phyloP scores from a whole-genome alignment of 1,140 invertebrate genomes.

The Drosophila pruinosa region DNA sequence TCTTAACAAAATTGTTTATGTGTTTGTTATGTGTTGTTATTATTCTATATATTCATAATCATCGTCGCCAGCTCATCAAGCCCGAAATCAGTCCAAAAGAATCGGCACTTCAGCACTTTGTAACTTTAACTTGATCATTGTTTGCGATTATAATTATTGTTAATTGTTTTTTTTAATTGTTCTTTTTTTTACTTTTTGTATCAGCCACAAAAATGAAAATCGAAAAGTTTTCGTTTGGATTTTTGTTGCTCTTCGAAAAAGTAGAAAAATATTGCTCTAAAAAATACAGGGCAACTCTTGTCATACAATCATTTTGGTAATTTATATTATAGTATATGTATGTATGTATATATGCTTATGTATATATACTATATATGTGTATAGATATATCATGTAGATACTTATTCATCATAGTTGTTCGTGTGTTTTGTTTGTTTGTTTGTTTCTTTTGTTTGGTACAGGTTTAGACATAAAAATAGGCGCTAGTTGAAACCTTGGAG shows the following conservation, averaged over 20 bases:
- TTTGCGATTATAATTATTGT: constrained; percentile 10
- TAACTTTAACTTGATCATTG: constrained; percentile 5
- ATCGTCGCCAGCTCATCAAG: constrained; percentile 1
- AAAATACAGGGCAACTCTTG: constrained; percentile 68
- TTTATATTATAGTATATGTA: constrained; percentile 11
- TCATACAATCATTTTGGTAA: constrained; percentile 7
- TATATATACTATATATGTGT: constrained; percentile 22
- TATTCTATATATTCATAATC: background rate
- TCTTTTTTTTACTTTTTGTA: constrained; percentile 18
- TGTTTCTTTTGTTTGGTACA: constrained; percentile 54
- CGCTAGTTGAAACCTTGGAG: constrained; percentile 79
- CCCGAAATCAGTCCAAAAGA: constrained; percentile 40
- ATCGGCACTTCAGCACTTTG: constrained; percentile 18
- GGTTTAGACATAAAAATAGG: constrained; percentile 72
- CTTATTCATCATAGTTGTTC: constrained; percentile 33
- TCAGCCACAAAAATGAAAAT: constrained; percentile 30
- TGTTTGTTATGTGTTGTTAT: background rate
- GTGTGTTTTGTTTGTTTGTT: constrained; percentile 18
- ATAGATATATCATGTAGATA: constrained; percentile 18
- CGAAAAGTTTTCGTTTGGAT: constrained; percentile 26
- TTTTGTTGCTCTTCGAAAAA: constrained; percentile 61
- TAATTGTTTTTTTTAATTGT: background rate
- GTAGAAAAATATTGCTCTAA: constrained; percentile 77
- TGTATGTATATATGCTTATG: constrained; percentile 18
- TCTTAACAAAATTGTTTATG: constrained; percentile 3